Evolutionary conservation across 2,888 invertebrate species (phyloP).

Genomic region (Xanthorhoe spadicearia): DNA sequence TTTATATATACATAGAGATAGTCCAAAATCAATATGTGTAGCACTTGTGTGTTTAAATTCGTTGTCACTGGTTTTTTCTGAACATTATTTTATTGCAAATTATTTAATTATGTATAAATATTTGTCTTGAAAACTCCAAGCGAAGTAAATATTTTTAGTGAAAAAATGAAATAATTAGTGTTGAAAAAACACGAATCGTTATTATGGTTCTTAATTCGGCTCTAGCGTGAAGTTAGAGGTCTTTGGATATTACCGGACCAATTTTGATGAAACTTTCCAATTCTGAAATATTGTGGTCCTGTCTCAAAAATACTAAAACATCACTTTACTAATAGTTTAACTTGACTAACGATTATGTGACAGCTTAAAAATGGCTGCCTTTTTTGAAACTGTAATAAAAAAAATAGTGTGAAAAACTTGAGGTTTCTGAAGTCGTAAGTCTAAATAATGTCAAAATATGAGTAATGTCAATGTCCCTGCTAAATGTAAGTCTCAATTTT

Average conservation of each 20-base stretch:
- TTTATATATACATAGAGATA: neutral
- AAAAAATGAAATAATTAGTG: neutral
- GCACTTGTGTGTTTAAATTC: neutral
- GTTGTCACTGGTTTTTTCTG: neutral
- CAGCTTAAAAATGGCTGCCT: too few relatives aligned
- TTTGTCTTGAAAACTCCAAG: neutral
- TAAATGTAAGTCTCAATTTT: too few relatives aligned
- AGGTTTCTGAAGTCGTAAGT: too few relatives aligned
- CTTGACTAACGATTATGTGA: too few relatives aligned
- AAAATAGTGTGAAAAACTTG: too few relatives aligned
- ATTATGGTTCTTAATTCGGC: slow-evolving; percentile 38
- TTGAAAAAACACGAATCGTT: slow-evolving; percentile 7
- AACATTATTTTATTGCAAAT: neutral
- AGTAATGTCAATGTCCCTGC: too few relatives aligned
- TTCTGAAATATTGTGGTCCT: neutral
- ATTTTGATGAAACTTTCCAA: slow-evolving; percentile 20
- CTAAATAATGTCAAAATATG: too few relatives aligned
- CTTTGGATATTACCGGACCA: slow-evolving; percentile 38
- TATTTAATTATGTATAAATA: neutral
- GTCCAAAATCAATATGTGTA: too few relatives aligned
- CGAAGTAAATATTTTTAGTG: neutral
- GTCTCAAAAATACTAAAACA: neutral
- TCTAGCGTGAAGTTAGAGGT: slow-evolving; percentile 39
- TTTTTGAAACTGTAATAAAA: too few relatives aligned
- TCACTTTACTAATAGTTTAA: too few relatives aligned